These are phyloP conservation scores for Siphamia tubifer DNA, from an alignment of 2,113 vertebrate species.

Conservation along the genomic window DNA sequence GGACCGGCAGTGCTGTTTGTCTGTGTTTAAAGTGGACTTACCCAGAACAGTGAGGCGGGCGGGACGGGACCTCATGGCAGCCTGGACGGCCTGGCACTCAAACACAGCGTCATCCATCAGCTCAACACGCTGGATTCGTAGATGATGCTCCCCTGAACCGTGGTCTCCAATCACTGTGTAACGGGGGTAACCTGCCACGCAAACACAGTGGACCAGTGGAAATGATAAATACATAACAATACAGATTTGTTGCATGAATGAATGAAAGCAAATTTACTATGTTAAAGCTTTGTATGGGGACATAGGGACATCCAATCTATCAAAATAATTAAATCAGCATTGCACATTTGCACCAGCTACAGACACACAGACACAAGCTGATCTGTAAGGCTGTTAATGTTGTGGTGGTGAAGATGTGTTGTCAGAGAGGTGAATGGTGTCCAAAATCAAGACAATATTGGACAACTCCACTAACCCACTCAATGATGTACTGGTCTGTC, in stretches of 20 bases:
- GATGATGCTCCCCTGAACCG: constrained; percentile 90
- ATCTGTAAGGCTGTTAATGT: too few species aligned
- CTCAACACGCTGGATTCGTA: constrained; percentile 92
- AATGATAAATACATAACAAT: neutral
- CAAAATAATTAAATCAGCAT: too few species aligned
- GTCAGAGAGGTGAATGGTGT: too few species aligned
- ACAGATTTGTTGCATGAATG: neutral
- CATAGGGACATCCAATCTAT: neutral
- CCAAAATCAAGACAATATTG: too few species aligned
- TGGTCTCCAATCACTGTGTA: constrained; percentile 97
- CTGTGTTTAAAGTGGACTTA: constrained; percentile 71
- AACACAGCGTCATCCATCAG: constrained; percentile 94
- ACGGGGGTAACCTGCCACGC: constrained; percentile 89
- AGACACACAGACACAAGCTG: too few species aligned
- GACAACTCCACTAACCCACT: too few species aligned
- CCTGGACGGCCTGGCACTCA: constrained; percentile 97
- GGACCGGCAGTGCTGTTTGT: constrained; percentile 16
- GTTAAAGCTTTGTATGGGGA: neutral
- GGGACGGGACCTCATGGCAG: constrained; percentile 91
- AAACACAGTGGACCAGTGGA: constrained; percentile 40
- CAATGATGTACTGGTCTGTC: too few species aligned
- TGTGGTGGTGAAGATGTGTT: too few species aligned
- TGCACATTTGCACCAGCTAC: too few species aligned
- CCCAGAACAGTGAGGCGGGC: constrained; percentile 94
- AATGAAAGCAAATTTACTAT: neutral